A percentile compares a stretch with the other conserved stretches of the same genome.
phyloP scores from a whole-genome alignment of 2,888 invertebrate species.

The Protophormia terraenovae region DNA sequence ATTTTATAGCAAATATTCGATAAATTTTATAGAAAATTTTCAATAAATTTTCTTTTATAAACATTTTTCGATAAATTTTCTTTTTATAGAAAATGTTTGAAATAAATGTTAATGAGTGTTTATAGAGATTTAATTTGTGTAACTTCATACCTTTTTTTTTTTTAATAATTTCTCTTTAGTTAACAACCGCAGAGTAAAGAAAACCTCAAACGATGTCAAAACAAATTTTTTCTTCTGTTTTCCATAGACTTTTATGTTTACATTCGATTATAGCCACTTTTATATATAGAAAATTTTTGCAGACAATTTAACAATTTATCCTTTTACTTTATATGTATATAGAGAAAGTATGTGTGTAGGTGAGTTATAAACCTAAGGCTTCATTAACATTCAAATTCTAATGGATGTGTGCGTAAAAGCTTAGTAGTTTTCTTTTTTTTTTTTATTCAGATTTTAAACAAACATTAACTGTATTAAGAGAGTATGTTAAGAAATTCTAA shows the following conservation, averaged over 20 bases:
- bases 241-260: neutral
- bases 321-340: neutral
- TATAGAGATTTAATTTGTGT: too few species aligned
- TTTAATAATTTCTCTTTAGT: too few species aligned
- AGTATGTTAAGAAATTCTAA: conserved; percentile 20
- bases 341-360: neutral
- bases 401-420: neutral
- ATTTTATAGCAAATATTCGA: too few species aligned
- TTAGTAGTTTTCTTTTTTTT: neutral
- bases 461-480: neutral
- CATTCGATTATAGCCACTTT: neutral
- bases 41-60: too few species aligned
- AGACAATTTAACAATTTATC: neutral
- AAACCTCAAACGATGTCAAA: neutral
- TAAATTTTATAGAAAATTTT: too few species aligned
- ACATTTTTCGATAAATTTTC: too few species aligned
- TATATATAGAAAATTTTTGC: neutral
- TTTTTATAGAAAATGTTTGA: too few species aligned
- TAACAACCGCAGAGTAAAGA: too few species aligned
- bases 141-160: too few species aligned
- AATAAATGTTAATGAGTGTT: too few species aligned
- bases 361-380: neutral
- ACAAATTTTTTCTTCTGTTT: neutral
- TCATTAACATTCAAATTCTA: neutral
- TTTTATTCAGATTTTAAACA: neutral